A percentile compares a stretch with the other conserved stretches of the same genome.
phyloP scores from a whole-genome alignment of 1,140 invertebrate species.

The Chrysopa pallens region DNA sequence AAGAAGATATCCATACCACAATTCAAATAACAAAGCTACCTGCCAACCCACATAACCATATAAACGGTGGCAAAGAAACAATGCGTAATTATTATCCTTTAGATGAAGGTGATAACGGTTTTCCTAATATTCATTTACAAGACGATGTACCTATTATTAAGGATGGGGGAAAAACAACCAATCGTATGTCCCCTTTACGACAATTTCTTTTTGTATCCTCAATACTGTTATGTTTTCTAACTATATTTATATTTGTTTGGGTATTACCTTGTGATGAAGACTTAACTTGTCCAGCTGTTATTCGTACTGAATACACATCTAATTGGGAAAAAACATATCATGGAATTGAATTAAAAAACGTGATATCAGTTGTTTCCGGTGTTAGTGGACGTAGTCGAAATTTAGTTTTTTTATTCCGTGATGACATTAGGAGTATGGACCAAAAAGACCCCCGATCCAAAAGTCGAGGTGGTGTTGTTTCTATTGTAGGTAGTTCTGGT shows the following conservation, averaged over 20 bases:
- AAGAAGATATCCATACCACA: constrained; percentile 37
- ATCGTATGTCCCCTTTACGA: constrained; percentile 41
- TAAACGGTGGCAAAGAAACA: constrained; percentile 1
- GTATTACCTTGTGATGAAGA: constrained; percentile 48
- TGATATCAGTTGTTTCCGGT: constrained; percentile 45
- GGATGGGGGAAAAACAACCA: constrained; percentile 23
- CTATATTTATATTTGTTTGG: constrained; percentile 54
- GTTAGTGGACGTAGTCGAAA: constrained; percentile 37
- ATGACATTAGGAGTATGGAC: constrained; percentile 36
- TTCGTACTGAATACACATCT: constrained; percentile 30
- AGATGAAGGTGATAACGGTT: constrained; percentile 19
- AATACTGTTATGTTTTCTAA: constrained; percentile 46
- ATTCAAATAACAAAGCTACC: constrained; percentile 14
- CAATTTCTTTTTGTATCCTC: constrained; percentile 45
- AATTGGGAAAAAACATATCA: constrained; percentile 53
- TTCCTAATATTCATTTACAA: constrained; percentile 16
- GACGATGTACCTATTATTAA: constrained; percentile 39
- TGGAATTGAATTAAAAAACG: constrained; percentile 50
- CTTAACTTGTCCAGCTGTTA: constrained; percentile 33
- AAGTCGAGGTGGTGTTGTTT: constrained; percentile 31
- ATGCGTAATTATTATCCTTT: constrained; percentile 3
- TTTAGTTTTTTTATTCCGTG: constrained; percentile 48
- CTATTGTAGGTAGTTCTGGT: constrained; percentile 39
- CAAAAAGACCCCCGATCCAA: constrained; percentile 13
- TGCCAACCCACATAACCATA: constrained; percentile 6